Evolutionary conservation across 2,113 vertebrate species (phyloP), one percentile per base, ranked within the genome.

Genomic region (Notothenia coriiceps): DNA sequence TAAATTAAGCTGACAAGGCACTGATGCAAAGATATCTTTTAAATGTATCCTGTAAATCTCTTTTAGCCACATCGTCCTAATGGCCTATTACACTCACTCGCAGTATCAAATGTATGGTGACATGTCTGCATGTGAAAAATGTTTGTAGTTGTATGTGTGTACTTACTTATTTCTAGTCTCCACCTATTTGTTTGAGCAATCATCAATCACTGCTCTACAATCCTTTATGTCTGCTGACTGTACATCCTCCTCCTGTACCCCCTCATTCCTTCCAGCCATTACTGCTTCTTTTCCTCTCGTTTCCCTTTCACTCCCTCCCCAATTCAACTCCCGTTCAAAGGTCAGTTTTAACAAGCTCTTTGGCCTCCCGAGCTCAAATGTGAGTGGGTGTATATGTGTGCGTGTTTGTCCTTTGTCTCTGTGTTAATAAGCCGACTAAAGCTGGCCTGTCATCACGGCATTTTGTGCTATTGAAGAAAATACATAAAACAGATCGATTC

Each of bases 311-410:
- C 62, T 72, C 44, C 57, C 51, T 15, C 55, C 47, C 35, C 73
- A 50, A 20, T 81, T 71, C 8, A 75, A 73, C 61, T 87, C 69
- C 57, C 68, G 52, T 47, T 79, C 75, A 91, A 92, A 94, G 88
- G 88, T 88, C 89, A 73, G 44, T 68, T 87, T 86, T 94, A 93
- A 94, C 90, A 90, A 92, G 86, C 79, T 77, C 67, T 88, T 79
- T 65, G 54, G 56, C 44, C 61, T 63, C 52, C 8, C 17, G 73
- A 61, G 71, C 49, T 71, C 18, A 61, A 70, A 77, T 55, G 22
- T 25, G 55, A 52, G 81, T 70, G 68, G 77, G 80, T 61, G 68
- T 61, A 15, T 35, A 33, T 60, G 40, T 62, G 49, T 73, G 29
- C 8, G 56, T 56, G 13, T 82, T 13, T 75, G 55, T 73, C 71